phyloP scores from a whole-genome alignment of 2,797 vertebrate species.

The Rousettus madagascariensis region DNA sequence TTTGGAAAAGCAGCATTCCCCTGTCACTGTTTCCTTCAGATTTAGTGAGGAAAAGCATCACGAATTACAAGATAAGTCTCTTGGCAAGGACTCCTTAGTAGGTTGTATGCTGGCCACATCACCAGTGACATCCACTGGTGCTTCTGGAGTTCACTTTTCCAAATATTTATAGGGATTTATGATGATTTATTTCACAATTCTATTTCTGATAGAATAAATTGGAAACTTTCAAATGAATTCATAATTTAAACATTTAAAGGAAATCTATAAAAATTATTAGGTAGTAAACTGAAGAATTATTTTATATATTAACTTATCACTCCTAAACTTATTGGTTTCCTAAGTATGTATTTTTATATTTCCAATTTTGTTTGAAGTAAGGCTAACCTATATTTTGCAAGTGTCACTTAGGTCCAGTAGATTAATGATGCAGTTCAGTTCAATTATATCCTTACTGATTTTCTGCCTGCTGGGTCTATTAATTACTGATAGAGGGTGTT shows the following conservation, averaged over 20 bases:
- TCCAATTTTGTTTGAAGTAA: neutral
- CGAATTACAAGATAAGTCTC: neutral
- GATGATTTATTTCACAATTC: neutral
- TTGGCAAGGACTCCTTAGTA: neutral
- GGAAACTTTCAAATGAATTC: neutral
- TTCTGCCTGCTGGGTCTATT: neutral
- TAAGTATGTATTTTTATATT: neutral
- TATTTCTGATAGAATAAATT: neutral
- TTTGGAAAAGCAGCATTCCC: neutral
- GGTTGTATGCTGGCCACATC: neutral
- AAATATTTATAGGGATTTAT: neutral
- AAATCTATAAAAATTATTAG: neutral
- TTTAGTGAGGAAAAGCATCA: neutral
- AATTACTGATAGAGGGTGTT: neutral
- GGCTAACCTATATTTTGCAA: neutral
- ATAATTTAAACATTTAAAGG: neutral
- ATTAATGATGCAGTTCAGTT: neutral
- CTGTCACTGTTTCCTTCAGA: neutral
- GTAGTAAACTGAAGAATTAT: neutral
- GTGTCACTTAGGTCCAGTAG: neutral
- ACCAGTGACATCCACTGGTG: neutral
- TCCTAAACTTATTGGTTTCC: neutral
- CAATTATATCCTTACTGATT: neutral
- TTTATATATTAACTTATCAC: neutral
- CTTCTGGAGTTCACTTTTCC: neutral